Evolutionary conservation across 1,140 invertebrate genomes (phyloP).

Genomic region (Trypoxylus dichotomus): DNA sequence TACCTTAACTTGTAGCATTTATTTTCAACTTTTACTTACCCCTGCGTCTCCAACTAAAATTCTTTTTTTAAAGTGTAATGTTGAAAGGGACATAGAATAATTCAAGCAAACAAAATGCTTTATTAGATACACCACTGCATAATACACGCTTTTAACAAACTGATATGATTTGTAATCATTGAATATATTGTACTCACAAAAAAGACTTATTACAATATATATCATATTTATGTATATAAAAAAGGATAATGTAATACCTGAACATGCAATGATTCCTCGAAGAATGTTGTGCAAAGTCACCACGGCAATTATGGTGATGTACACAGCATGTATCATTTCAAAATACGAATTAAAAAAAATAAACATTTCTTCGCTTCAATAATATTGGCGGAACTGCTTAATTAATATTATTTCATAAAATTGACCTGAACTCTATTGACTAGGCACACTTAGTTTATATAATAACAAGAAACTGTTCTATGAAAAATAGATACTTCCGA

Average conservation of each 20-base stretch:
- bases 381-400: conserved; percentile 44
- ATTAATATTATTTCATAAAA: conserved; percentile 49
- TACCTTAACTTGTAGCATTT: no score
- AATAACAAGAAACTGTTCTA: conserved; percentile 55
- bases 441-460: conserved; percentile 56
- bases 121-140: conserved; percentile 56
- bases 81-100: conserved; percentile 18
- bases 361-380: conserved; percentile 21
- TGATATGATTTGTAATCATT: conserved; percentile 54
- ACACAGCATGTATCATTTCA: conserved; percentile 18
- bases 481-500: conserved; percentile 56
- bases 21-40: no score
- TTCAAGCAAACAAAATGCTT: conserved; percentile 55
- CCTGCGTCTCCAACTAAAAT: no score
- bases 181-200: conserved; percentile 52
- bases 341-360: conserved; percentile 28
- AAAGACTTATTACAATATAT: conserved; percentile 27
- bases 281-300: conserved; percentile 2
- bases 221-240: conserved; percentile 43
- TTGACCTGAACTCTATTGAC: conserved; percentile 55
- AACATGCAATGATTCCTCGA: conserved; percentile 33
- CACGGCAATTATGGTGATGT: not conserved
- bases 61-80: not conserved
- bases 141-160: conserved; percentile 55
- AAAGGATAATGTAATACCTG: conserved; percentile 39